A percentile compares a stretch with the other conserved stretches of the same genome.
Evolutionary conservation across 2,797 vertebrate species (phyloP).

Genomic region (Enteromius treurensis): DNA sequence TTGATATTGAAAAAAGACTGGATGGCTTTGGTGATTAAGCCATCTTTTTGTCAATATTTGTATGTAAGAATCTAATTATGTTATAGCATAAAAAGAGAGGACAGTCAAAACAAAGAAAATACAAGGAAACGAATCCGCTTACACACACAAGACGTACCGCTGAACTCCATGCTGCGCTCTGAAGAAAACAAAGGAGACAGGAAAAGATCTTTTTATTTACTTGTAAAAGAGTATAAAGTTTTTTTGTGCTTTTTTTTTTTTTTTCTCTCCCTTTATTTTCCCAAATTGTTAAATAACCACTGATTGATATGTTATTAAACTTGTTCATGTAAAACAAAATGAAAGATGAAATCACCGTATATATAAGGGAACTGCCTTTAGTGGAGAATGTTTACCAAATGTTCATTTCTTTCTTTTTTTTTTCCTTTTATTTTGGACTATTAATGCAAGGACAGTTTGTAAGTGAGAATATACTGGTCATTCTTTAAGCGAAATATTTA

Average conservation of each 20-base stretch:
- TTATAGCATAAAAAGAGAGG: slow-evolving; percentile 81
- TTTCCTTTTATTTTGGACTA: slow-evolving; percentile 72
- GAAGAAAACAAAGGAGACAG: slow-evolving; percentile 87
- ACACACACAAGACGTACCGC: slow-evolving; percentile 62
- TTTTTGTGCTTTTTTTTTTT: slow-evolving; percentile 85
- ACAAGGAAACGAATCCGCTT: slow-evolving; percentile 54
- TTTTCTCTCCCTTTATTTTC: slow-evolving; percentile 79
- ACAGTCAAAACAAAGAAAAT: slow-evolving; percentile 50
- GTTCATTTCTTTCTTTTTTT: slow-evolving; percentile 83
- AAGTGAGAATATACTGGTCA: slow-evolving; percentile 92
- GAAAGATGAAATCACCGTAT: slow-evolving; percentile 92
- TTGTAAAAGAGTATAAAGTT: slow-evolving; percentile 99
- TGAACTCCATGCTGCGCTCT: slow-evolving; percentile 89
- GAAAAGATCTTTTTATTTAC: slow-evolving; percentile 97
- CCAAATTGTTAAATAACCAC: slow-evolving; percentile 99
- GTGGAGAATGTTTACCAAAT: slow-evolving; percentile 99
- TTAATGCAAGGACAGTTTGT: slow-evolving; percentile 86
- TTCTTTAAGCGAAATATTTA: slow-evolving; percentile 92
- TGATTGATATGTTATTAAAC: slow-evolving; percentile 99
- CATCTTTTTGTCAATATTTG: slow-evolving; percentile 99
- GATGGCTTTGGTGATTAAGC: slow-evolving; percentile 91
- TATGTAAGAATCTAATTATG: slow-evolving; percentile 99
- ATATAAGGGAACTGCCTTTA: slow-evolving; percentile 97
- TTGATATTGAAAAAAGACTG: slow-evolving; percentile 76
- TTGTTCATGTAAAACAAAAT: slow-evolving; percentile 92